Base-by-base conservation (phyloP, 2,797 vertebrate genomes). In the Xenentodon cancila region DNA sequence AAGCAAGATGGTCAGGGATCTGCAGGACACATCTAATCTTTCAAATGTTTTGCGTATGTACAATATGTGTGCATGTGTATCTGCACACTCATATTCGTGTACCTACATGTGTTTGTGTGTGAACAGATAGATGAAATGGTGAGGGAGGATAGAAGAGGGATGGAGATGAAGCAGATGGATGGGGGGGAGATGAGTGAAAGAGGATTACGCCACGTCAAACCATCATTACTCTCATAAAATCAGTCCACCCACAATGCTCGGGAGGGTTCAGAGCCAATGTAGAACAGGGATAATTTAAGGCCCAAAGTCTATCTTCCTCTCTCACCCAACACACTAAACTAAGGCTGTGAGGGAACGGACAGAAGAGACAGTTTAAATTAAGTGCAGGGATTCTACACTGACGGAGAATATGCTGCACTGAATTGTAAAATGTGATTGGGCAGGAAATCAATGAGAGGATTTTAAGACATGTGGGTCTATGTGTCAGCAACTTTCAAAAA, bases 141-240 rank as follows among this genome's bases (percentile, higher is more conserved):
- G 55, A 71, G 73, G 63, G 73, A 68, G 69, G 73, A 68, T 51
- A 71, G 83, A 59, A 79, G 79, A 73, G 74, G 83, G 87, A 80
- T 83, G 72, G 75, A 81, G 88, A 90, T 91, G 79, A 81, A 92
- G 85, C 93, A 93, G 93, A 94, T 93, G 92, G 92, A 90, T 79
- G 47, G 80, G 68, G 32, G 69, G 80, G 85, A 91, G 91, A 92
- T 92, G 89, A 93, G 80, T 48, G 49, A 92, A 92, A 93, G 92
- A 92, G 92, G 92, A 93, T 93, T 94, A 94, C 69, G 71, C 80
- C 85, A 85, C 89, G 84, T 91, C 90, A 90, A 90, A 91, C 87
- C 88, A 92, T 92, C 92, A 92, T 82, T 71, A 70, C 84, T 84
- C 88, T 89, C 87, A 88, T 86, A 89, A 88, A 85, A 90, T 89